Evolutionary conservation across 2,113 vertebrate genomes (phyloP).

Genomic region (Ceratotherium simum): DNA sequence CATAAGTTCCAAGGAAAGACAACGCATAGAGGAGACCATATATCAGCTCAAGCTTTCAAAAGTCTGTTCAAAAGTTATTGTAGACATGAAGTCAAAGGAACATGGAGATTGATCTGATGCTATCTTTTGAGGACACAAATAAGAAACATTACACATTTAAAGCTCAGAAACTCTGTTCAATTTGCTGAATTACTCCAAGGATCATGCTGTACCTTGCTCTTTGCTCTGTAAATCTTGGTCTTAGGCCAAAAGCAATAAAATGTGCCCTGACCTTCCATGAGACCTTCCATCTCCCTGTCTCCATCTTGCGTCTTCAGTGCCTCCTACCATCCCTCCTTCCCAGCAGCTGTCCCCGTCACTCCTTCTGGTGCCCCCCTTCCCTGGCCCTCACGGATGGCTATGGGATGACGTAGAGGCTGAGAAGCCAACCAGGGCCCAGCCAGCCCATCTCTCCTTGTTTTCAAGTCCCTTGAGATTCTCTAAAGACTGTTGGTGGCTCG

Average conservation of each 20-base stretch:
- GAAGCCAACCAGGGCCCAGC: neutral
- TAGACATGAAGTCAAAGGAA: neutral
- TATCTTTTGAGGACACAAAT: neutral
- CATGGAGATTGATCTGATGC: neutral
- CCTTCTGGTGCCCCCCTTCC: fast-evolving
- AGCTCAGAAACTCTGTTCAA: neutral
- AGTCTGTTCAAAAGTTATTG: neutral
- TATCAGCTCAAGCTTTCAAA: neutral
- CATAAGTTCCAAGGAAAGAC: no score
- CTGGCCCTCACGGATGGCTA: fast-evolving
- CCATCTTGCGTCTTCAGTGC: neutral
- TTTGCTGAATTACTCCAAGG: neutral
- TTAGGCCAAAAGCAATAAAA: neutral
- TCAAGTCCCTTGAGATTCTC: neutral
- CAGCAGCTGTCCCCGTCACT: fast-evolving
- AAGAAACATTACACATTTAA: neutral
- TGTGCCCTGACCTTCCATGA: neutral
- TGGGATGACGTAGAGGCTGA: no score
- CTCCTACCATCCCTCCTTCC: no score
- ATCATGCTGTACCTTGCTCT: neutral
- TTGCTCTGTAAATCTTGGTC: neutral
- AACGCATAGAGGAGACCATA: fast-evolving
- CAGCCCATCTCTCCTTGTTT: neutral
- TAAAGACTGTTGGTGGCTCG: fast-evolving
- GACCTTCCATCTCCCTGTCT: neutral